Evolutionary conservation across 2,113 vertebrate species (phyloP).

Genomic region (Lucifuga dentata): DNA sequence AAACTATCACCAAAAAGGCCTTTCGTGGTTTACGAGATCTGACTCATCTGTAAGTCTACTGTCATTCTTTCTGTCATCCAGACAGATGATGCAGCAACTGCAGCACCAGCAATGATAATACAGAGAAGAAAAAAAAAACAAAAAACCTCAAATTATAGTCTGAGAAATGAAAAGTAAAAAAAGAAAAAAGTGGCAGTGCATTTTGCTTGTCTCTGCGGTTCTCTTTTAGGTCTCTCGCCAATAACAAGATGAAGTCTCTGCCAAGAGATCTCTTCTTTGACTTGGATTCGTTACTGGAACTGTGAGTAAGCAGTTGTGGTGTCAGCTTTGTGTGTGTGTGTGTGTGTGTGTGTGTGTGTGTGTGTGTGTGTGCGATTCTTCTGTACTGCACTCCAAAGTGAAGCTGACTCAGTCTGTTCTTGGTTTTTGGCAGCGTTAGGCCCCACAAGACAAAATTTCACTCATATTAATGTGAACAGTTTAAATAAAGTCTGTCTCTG

Average conservation of each 20-base stretch:
- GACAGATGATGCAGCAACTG: neutral
- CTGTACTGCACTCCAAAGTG: conserved; percentile 26
- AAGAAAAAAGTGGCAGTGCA: neutral
- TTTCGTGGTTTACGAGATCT: conserved; percentile 93
- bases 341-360: conserved; percentile 22
- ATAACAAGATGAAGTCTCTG: conserved; percentile 92
- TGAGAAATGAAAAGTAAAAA: no score
- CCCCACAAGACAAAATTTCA: neutral
- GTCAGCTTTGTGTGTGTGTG: conserved; percentile 51
- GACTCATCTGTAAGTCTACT: conserved; percentile 93
- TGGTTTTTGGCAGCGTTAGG: conserved; percentile 29
- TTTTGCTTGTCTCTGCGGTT: conserved; percentile 37
- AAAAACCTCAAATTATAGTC: no score
- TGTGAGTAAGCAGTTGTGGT: conserved; percentile 88
- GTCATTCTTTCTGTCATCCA: neutral
- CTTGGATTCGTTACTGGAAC: conserved; percentile 95
- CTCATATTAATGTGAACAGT: no score
- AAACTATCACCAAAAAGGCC: conserved; percentile 91
- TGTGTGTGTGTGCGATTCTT: no score
- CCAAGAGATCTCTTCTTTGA: conserved; percentile 93
- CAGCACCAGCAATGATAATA: no score
- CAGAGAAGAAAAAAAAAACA: neutral
- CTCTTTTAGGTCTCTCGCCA: conserved; percentile 92
- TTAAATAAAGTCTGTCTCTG: no score
- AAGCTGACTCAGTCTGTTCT: conserved; percentile 60